Base-by-base conservation (phyloP, 2,888 invertebrate species). In the Adineta ricciae region DNA sequence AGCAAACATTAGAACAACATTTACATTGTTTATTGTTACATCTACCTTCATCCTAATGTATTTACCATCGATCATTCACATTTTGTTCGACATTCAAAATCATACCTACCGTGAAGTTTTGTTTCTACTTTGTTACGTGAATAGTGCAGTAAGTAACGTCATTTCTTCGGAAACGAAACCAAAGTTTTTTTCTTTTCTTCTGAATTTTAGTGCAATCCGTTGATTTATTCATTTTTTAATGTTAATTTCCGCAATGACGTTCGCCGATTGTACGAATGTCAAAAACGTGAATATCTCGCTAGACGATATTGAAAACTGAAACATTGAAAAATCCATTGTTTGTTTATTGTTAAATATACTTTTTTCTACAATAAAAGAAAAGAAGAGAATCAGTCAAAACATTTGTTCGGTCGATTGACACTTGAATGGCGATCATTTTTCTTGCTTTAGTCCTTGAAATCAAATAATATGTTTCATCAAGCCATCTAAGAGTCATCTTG, bases 1-100 rank as follows among this genome's bases (percentile, higher is more conserved):
- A 78, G 38, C 78, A 78, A 78, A 78, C 41, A 78, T 78, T 41
- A 21, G 78, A 41, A 78, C 78, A 78, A 78, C 78, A 78, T 78
- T 78, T 41, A 78, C 78, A 41, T 78, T 78, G 41, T 78, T 78
- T 78, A 78, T 78, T 24, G 78, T 78, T 41, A 78, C 78, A 78
- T 38, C 78, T 21, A 41, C 41, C 11, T 78, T 78, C 41, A 78
- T 78, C 41, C 21, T 78, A 24, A 78, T 78, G 78, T 78, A 78
- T n/a, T 78, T 78, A 78, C 78, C 78, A 41, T 78, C 78, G 0
- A n/a, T 78, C 38, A 41, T 78, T 78, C 78, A 78, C 41, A 11
- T 41, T 24, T n/a, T 78, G 11, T 78, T 78, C 9, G 21, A 24
- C 1, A 78, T 78, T 41, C 21, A 78, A n/a, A 38, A 38, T n/a